Evolutionary conservation across 2,888 invertebrate genomes (phyloP).

Genomic region (Hirtodrosophila alboralis): DNA sequence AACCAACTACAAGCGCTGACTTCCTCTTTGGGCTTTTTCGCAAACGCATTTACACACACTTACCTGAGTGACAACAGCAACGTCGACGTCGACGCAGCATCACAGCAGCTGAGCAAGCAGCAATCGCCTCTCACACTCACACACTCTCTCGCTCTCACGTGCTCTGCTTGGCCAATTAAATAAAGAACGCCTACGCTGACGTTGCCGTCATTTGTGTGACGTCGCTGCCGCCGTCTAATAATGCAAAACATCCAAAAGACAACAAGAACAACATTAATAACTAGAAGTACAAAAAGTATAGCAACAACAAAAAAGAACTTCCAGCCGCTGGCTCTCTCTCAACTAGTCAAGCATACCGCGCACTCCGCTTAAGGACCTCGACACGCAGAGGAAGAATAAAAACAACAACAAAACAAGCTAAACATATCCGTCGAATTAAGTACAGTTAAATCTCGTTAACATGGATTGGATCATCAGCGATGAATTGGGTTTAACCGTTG

Average conservation of each 20-base stretch:
- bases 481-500: constrained; percentile 89
- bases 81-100: constrained; percentile 13
- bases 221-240: constrained; percentile 23
- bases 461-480: constrained; percentile 93
- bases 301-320: constrained; percentile 46
- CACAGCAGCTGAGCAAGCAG: constrained; percentile 52
- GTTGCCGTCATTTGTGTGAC: constrained; percentile 10
- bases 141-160: constrained; percentile 5
- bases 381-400: too few relatives aligned
- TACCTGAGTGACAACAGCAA: constrained; percentile 37
- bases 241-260: constrained; percentile 35
- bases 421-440: constrained; percentile 67
- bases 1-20: constrained; percentile 43
- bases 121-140: constrained; percentile 1
- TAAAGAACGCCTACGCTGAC: constrained; percentile 51
- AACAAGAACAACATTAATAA: constrained; percentile 10
- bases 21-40: constrained; percentile 61
- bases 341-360: constrained; percentile 59
- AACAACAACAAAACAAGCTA: constrained; percentile 24
- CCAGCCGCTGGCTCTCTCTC: constrained; percentile 58
- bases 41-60: constrained; percentile 48
- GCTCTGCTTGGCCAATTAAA: constrained; percentile 33
- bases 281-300: constrained; percentile 8
- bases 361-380: constrained; percentile 21
- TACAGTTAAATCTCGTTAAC: constrained; percentile 37